Base-by-base conservation (phyloP, 1,140 invertebrate genomes). In the Diabrotica virgifera region DNA sequence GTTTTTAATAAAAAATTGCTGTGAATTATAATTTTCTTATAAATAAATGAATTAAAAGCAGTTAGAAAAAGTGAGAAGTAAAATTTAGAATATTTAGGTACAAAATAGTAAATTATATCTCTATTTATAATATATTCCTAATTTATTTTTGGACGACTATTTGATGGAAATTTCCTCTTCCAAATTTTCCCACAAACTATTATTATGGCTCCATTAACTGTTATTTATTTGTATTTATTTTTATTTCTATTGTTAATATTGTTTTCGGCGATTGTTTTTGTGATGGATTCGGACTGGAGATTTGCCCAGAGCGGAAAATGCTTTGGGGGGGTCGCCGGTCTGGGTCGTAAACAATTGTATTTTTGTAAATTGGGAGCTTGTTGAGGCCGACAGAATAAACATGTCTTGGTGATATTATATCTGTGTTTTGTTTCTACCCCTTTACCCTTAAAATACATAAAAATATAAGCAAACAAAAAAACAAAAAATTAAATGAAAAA, bases 351-450 rank as follows among this genome's bases (percentile, higher is more conserved):
- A 54, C 9, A 46, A 10, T 46, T 46, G 40, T 46, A 46, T 37
- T 72, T 77, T 74, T 77, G 72, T 77, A 77, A 76, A 74, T 69
- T 85, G 83, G 81, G 82, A 85, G 80, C 84, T 84, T 78, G 79
- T 85, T 86, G 84, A 85, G 84, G 83, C 83, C 81, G 84, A 85
- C 83, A 85, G 84, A 86, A 86, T 86, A 86, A 86, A 81, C 84
- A 83, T 85, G 85, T 86, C 85, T 85, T 85, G 74, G 84, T 86
- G 83, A 86, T 77, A 77, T 74, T 74, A 64, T 67, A 67, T 63
- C 35, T 59, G n/a, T 65, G 56, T 72, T 74, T 72, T 71, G 58
- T 63, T 73, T 72, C 51, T 51, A 56, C 59, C 51, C 61, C 59
- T 6, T 13, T 11, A 13, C 53, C 57, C 50, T 8, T 10, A 37